Evolutionary conservation across 2,797 vertebrate species (phyloP).

Genomic region (Arctocebus calabarensis): DNA sequence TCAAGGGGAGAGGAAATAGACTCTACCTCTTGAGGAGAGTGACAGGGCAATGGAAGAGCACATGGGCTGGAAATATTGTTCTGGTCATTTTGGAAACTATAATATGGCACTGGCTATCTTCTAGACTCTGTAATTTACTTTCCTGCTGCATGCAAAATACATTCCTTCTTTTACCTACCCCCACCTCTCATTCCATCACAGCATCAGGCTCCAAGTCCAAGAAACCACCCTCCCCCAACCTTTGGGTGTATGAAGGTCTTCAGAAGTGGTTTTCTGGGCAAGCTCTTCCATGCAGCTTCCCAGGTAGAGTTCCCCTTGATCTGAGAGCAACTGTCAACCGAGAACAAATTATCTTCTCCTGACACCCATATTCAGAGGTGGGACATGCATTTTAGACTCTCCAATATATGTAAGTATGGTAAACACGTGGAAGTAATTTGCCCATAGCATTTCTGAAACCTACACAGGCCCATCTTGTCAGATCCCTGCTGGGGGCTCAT

Average conservation of each 20-base stretch:
- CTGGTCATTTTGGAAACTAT: background rate
- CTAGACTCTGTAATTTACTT: rapidly evolving
- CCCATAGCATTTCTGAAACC: background rate
- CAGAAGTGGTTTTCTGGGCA: background rate
- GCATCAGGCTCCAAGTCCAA: background rate
- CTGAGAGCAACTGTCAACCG: too few species aligned
- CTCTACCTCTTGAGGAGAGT: background rate
- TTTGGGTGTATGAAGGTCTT: background rate
- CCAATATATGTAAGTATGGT: rapidly evolving
- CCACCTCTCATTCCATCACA: rapidly evolving
- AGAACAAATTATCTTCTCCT: background rate
- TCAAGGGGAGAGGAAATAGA: background rate
- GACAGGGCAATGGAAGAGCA: too few species aligned
- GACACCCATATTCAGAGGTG: too few species aligned
- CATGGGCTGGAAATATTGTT: background rate
- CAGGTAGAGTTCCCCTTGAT: background rate
- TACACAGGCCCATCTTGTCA: rapidly evolving
- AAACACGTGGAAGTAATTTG: rapidly evolving
- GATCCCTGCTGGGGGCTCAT: background rate
- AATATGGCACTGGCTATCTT: background rate
- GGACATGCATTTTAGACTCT: background rate
- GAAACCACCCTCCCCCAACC: too few species aligned
- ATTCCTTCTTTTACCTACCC: too few species aligned
- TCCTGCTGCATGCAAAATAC: rapidly evolving
- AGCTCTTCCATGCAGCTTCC: background rate